Evolutionary conservation across 2,113 vertebrate species (phyloP), one percentile per base, ranked within the genome.

Genomic region (Caranx melampygus): DNA sequence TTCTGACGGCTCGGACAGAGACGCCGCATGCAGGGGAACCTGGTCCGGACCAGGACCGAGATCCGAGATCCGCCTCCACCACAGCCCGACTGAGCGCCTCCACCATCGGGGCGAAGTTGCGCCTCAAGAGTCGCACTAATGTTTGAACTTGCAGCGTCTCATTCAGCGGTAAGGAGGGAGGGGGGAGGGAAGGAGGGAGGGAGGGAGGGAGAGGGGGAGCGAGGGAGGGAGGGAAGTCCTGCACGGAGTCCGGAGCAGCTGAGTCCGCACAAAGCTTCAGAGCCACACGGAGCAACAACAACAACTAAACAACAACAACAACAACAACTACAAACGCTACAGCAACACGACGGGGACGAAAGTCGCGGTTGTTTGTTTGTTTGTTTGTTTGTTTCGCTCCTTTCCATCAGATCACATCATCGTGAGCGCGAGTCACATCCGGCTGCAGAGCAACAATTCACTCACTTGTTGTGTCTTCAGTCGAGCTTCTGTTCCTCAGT

Each of bases 381-480:
- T 26, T 26, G 26, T 26, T 26, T 26, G 26, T 26, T 26, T 26
- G 26, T 26, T 26, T n/a, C n/a, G n/a, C n/a, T n/a, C n/a, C n/a
- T n/a, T n/a, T 26, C 26, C 26, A 26, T 26, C 26, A 26, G 26
- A 26, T 26, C 26, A 26, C 26, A 26, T 26, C 26, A 26, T 26
- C 26, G 26, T 26, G 26, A 26, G 26, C 26, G 26, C 26, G 26
- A 26, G 26, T 26, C 26, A 77, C 75, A 79, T 73, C 69, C 71
- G 33, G 69, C 52, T n/a, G 83, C 74, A n/a, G 42, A 85, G 93
- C 94, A 95, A 95, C 94, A 94, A 94, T 95, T 95, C 84, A 79
- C 82, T 93, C 92, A 95, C 94, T 94, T 95, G 94, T 94, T 93
- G 87, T 93, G 74, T 91, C 79, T 84, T 79, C 78, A 42, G 76